Base-by-base conservation (phyloP, 2,797 vertebrate genomes). In the Anisognathus igniventris region DNA sequence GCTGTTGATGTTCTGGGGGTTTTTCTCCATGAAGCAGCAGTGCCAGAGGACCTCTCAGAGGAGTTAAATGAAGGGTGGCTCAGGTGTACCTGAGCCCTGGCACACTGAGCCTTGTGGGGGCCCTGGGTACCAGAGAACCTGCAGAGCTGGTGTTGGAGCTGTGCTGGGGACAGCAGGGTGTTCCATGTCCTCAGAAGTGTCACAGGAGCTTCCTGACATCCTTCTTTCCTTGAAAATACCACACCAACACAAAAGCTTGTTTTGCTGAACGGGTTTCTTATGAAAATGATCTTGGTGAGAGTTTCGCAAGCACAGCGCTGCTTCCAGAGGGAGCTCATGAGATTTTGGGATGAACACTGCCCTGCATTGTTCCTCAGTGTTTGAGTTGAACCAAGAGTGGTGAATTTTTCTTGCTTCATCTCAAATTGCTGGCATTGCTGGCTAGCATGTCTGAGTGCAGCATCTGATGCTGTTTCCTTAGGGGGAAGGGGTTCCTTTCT, bases 231-330 rank as follows among this genome's bases (percentile, higher is more conserved):
- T 72, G 58, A 37, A 65, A 70, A 75, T 30, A 14, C n/a, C n/a
- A 12, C 35, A 48, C 20, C 48, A 50, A 8, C 24, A 23, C 19
- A 45, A 88, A 40, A 10, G 17, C 31, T 81, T 7, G 0, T 74
- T 93, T 35, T 74, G 65, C 61, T 68, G 53, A 71, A 65, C 60
- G 33, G 45, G 57, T 85, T 94, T 48, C 81, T 64, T 71, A 60
- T 1, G 25, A 80, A 73, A 90, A 83, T 5, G 2, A n/a, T 83
- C 57, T 61, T 23, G 75, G 37, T 1, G 12, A 79, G 42, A 7
- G 4, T 67, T 88, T 61, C 0, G 0, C 45, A 68, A 80, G 79
- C 1, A 0, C 73, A 25, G 50, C 3, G 0, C n/a, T 37, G 70
- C 74, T 92, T 78, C 54, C 79, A 86, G 72, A 73, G 66, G 58